phyloP scores from a whole-genome alignment of 2,113 vertebrate species.

The Rhombomys opimus region DNA sequence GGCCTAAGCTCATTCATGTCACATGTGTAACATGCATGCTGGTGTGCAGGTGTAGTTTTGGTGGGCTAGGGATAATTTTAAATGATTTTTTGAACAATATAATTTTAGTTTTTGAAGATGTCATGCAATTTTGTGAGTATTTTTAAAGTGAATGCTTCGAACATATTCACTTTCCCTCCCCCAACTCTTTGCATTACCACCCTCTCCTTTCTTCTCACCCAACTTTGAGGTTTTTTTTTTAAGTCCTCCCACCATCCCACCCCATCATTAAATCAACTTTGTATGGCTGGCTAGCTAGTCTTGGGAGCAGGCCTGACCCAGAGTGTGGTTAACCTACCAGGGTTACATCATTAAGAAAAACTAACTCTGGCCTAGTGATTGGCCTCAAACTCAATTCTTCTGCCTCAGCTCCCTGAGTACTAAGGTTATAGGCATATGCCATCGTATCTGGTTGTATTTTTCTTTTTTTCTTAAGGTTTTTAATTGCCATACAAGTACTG shows the following conservation, averaged over 20 bases:
- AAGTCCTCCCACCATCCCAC: too few relatives aligned
- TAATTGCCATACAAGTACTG: neutral
- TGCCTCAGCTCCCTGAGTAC: neutral
- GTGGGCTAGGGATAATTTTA: neutral
- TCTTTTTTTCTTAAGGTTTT: neutral
- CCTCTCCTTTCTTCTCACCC: neutral
- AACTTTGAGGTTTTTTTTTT: neutral
- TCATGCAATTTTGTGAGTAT: neutral
- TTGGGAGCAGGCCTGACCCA: neutral
- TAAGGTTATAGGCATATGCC: neutral
- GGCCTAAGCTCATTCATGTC: neutral
- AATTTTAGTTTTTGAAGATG: neutral
- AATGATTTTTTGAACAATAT: neutral
- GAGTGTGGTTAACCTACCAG: neutral
- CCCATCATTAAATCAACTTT: neutral
- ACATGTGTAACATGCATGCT: neutral
- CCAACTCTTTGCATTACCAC: neutral
- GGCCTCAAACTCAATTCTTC: neutral
- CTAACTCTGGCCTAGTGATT: neutral
- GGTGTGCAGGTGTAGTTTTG: neutral
- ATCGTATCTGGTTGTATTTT: neutral
- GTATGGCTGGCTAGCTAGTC: neutral
- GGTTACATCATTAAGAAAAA: neutral
- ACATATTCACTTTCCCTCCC: neutral
- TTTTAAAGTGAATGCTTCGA: neutral